Evolutionary conservation across 2,888 invertebrate genomes (phyloP).

Genomic region (Rhogogaster chlorosoma): DNA sequence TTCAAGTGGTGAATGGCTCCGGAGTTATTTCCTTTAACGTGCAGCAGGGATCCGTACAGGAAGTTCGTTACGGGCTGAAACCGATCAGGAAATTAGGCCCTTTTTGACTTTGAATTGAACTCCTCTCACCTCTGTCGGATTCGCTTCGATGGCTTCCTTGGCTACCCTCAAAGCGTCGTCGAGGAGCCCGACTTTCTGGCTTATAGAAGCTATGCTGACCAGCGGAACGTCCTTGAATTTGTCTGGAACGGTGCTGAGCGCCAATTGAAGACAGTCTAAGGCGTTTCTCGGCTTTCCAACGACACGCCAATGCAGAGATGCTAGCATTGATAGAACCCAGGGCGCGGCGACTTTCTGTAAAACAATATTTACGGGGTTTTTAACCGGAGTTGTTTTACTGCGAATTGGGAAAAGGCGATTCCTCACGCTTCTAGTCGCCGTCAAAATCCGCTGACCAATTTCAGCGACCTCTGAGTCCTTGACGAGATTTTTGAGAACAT

Average conservation of each 20-base stretch:
- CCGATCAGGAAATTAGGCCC: no score
- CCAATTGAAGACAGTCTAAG: constrained; percentile 84
- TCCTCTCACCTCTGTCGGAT: constrained; percentile 82
- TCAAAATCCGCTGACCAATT: constrained; percentile 88
- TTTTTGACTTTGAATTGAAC: background rate
- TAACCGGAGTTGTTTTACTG: background rate
- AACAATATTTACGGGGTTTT: constrained; percentile 59
- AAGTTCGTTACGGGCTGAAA: constrained; percentile 86
- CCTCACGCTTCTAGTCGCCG: constrained; percentile 84
- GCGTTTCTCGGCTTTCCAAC: constrained; percentile 85
- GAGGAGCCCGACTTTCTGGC: constrained; percentile 83
- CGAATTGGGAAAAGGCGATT: background rate
- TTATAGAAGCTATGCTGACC: constrained; percentile 85
- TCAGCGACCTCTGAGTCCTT: constrained; percentile 83
- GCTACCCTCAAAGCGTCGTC: constrained; percentile 83
- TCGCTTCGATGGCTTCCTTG: constrained; percentile 82
- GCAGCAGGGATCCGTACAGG: constrained; percentile 82
- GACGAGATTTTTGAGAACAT: constrained; percentile 73
- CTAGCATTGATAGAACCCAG: constrained; percentile 87
- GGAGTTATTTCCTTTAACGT: constrained; percentile 83
- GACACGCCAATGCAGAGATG: constrained; percentile 89
- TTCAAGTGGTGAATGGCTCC: constrained; percentile 83
- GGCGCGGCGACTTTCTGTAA: constrained; percentile 85
- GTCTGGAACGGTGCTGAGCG: constrained; percentile 81
- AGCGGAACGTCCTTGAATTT: constrained; percentile 84